Conservation (phyloP, 2,888 invertebrate species). For the Hecatera dysodea region DNA sequence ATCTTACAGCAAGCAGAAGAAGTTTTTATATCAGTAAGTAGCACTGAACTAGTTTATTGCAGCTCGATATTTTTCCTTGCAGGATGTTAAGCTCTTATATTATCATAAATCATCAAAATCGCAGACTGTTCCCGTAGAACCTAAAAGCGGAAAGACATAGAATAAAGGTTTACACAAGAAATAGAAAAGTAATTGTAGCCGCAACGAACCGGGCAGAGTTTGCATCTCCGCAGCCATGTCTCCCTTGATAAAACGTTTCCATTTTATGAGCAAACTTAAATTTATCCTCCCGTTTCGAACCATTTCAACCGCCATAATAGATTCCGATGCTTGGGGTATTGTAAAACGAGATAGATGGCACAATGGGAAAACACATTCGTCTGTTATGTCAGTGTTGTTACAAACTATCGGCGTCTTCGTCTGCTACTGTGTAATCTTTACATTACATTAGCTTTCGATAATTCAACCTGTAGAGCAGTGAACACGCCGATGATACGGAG, state of each 20-base stretch:
- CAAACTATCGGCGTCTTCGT: slow-evolving; percentile 57
- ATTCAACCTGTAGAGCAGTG: slow-evolving; percentile 76
- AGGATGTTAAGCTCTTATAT: neutral
- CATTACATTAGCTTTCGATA: slow-evolving; percentile 73
- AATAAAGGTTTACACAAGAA: slow-evolving; percentile 73
- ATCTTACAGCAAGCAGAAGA: slow-evolving; percentile 99
- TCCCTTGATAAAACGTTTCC: slow-evolving; percentile 71
- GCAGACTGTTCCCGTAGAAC: slow-evolving; percentile 15
- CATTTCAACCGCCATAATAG: slow-evolving; percentile 67
- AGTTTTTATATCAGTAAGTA: slow-evolving; percentile 97
- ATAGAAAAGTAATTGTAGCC: slow-evolving; percentile 74
- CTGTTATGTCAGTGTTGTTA: slow-evolving; percentile 57
- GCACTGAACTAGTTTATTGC: neutral
- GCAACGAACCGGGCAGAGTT: slow-evolving; percentile 63
- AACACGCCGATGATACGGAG: slow-evolving; percentile 64
- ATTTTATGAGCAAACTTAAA: slow-evolving; percentile 74
- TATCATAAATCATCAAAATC: neutral
- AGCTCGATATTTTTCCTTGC: neutral
- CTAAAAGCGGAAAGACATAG: slow-evolving; percentile 55
- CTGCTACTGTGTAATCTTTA: slow-evolving; percentile 72
- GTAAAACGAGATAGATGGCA: slow-evolving; percentile 61
- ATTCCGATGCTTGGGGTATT: slow-evolving; percentile 61
- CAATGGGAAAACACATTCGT: slow-evolving; percentile 60
- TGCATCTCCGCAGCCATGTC: slow-evolving; percentile 66
- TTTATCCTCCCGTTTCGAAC: slow-evolving; percentile 65